These are phyloP conservation scores for Campodea augens DNA, from an alignment of 1,140 invertebrate genomes.

Conservation along the genomic window DNA sequence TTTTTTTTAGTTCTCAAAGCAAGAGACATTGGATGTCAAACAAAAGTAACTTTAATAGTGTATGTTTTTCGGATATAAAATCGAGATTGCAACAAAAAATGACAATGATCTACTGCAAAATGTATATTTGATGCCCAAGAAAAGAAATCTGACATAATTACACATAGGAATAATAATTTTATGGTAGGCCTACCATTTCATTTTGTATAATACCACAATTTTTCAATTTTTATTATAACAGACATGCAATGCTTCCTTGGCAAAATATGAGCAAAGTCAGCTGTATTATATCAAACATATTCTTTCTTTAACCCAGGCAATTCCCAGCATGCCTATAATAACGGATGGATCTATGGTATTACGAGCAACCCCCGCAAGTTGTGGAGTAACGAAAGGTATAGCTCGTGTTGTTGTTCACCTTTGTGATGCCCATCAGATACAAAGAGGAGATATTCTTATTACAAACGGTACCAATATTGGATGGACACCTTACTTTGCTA, in stretches of 20 bases:
- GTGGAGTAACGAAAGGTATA: slow-evolving; percentile 38
- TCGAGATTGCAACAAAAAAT: no score
- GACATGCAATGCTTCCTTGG: not conserved
- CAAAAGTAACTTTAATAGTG: no score
- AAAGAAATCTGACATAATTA: no score
- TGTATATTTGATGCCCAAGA: no score
- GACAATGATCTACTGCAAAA: no score
- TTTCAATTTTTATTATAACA: not conserved
- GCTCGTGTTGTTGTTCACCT: slow-evolving; percentile 44
- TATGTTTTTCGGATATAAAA: no score
- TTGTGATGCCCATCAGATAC: slow-evolving; percentile 24
- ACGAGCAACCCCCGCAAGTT: slow-evolving; percentile 46
- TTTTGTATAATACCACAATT: not conserved
- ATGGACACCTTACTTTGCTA: slow-evolving; percentile 72
- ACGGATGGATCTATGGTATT: slow-evolving; percentile 15
- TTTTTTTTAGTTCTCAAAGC: no score
- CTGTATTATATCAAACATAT: slow-evolving; percentile 36
- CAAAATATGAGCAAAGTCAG: slow-evolving; percentile 30
- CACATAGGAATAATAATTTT: no score
- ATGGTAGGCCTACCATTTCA: no score
- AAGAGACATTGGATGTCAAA: no score
- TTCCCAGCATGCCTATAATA: not conserved
- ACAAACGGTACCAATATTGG: slow-evolving; percentile 62
- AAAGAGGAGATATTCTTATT: slow-evolving; percentile 53
- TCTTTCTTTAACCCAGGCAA: slow-evolving; percentile 25